Evolutionary conservation across 2,797 vertebrate genomes (phyloP).

Genomic region (Sciaenops ocellatus): DNA sequence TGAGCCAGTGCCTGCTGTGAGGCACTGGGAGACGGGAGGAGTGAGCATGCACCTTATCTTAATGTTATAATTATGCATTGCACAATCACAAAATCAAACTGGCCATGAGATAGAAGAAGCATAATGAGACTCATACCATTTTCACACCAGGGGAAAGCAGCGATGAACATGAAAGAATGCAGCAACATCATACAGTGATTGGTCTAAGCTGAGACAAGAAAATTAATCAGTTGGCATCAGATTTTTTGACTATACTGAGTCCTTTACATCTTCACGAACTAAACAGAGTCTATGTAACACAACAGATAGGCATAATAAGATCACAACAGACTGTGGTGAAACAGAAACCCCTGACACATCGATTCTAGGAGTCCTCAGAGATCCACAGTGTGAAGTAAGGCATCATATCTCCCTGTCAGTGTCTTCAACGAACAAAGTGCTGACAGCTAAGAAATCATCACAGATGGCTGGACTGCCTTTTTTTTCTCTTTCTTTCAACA

Average conservation of each 20-base stretch:
- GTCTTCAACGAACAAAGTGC: constrained; percentile 56
- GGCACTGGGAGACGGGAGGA: constrained; percentile 24
- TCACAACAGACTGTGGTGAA: constrained; percentile 43
- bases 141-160: constrained; percentile 48
- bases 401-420: constrained; percentile 67
- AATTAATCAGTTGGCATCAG: constrained; percentile 49
- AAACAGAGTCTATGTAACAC: constrained; percentile 46
- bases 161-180: constrained; percentile 40
- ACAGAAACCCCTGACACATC: constrained; percentile 33
- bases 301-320: constrained; percentile 30
- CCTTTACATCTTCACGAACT: constrained; percentile 55
- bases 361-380: constrained; percentile 39
- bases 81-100: constrained; percentile 67
- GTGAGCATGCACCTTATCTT: constrained; percentile 54
- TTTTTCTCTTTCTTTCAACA: constrained; percentile 34
- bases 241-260: constrained; percentile 28
- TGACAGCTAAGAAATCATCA: constrained; percentile 55
- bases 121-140: not conserved
- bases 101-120: constrained; percentile 25
- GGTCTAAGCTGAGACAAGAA: constrained; percentile 61
- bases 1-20: constrained; percentile 39
- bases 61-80: constrained; percentile 58
- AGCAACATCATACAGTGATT: constrained; percentile 69
- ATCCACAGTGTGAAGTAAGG: constrained; percentile 81
- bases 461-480: constrained; percentile 45